These are phyloP conservation scores for Acromyrmex charruanus DNA, from an alignment of 1,140 invertebrate species.

Conservation along the genomic window DNA sequence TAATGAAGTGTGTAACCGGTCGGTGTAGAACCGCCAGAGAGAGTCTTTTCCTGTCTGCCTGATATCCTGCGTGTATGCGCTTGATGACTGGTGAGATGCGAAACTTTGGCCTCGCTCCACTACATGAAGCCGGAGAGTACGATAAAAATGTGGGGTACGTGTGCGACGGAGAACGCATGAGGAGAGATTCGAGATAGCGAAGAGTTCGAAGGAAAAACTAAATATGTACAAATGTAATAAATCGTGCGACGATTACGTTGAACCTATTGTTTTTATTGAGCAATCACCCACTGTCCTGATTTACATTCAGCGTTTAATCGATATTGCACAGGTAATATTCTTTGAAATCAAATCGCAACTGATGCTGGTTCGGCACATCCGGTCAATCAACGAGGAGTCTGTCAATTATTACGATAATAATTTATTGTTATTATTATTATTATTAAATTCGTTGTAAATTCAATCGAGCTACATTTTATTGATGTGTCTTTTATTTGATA, in stretches of 20 bases:
- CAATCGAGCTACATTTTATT: background rate
- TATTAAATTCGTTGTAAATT: background rate
- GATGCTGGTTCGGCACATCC: background rate
- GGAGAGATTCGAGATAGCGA: constrained; percentile 55
- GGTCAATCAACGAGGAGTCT: background rate
- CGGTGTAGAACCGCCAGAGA: constrained; percentile 34
- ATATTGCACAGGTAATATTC: background rate
- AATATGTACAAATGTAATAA: constrained; percentile 84
- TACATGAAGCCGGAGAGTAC: constrained; percentile 8
- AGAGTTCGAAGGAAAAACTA: constrained; percentile 64
- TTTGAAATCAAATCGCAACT: background rate
- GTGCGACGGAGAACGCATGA: constrained; percentile 35
- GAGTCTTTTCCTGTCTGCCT: constrained; percentile 68
- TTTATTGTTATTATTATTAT: background rate
- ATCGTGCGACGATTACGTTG: constrained; percentile 83
- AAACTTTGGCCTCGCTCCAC: constrained; percentile 17
- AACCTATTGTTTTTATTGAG: constrained; percentile 61
- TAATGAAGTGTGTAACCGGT: constrained; percentile 24
- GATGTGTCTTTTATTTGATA: background rate
- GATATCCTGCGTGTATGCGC: constrained; percentile 49
- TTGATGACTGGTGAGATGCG: constrained; percentile 1
- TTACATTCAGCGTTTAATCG: background rate
- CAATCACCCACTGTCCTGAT: background rate
- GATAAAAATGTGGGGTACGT: constrained; percentile 27
- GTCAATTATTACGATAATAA: background rate